Conservation (phyloP, 2,113 vertebrate species). For the Microtus richardsoni region DNA sequence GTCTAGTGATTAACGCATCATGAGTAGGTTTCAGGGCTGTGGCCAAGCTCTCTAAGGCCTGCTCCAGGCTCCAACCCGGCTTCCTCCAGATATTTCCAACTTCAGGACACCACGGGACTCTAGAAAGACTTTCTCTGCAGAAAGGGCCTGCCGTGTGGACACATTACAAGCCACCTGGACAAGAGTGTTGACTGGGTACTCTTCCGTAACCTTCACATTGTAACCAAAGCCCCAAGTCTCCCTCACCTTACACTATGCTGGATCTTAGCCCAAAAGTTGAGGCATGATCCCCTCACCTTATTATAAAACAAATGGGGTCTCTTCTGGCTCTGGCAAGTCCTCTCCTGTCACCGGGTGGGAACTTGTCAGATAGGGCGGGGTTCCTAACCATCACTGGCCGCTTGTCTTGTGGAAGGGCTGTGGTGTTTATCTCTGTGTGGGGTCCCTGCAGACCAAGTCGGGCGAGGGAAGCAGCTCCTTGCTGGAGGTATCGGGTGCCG, state of each 20-base stretch:
- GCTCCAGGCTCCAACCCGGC: neutral
- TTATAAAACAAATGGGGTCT: neutral
- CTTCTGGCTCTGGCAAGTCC: neutral
- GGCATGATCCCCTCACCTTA: neutral
- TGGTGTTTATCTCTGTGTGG: neutral
- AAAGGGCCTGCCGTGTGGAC: neutral
- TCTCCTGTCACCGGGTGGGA: neutral
- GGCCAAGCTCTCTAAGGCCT: neutral
- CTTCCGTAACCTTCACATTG: neutral
- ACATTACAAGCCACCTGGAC: neutral
- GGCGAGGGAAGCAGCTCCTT: neutral
- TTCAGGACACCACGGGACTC: neutral
- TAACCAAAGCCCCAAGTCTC: neutral
- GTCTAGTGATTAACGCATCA: neutral
- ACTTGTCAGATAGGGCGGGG: neutral
- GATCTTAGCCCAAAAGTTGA: neutral
- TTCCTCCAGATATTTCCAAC: neutral
- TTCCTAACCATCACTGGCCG: neutral
- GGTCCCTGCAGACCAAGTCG: neutral
- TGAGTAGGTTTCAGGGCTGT: neutral
- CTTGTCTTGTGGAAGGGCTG: neutral
- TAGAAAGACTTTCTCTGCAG: neutral
- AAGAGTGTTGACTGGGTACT: neutral
- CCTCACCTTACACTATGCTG: neutral
- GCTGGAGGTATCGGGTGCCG: neutral